Percentiles rank a stretch among this genome's conserved stretches.
phyloP scores from a whole-genome alignment of 2,797 vertebrate genomes.

The Coregonus sp. region DNA sequence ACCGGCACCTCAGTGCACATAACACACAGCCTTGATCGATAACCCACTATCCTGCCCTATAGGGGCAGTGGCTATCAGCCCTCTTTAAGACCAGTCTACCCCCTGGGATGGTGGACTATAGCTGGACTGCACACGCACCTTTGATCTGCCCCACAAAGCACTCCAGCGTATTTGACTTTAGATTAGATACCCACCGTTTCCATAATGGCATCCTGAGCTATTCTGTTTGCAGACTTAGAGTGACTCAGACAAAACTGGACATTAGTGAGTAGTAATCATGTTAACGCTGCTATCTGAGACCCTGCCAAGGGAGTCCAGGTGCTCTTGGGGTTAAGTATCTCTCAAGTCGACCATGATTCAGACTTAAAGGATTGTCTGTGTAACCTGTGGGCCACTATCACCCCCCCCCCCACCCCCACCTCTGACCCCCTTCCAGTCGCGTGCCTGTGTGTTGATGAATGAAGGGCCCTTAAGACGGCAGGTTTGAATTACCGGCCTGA shows the following conservation, averaged over 20 bases:
- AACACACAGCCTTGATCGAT: conserved; percentile 30
- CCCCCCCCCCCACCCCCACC: background rate
- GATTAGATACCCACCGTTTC: conserved; percentile 58
- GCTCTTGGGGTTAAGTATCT: too few relatives aligned
- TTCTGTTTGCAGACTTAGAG: too few relatives aligned
- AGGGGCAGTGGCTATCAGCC: conserved; percentile 47
- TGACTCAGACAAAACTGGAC: too few relatives aligned
- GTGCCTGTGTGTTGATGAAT: conserved; percentile 55
- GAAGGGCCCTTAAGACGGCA: conserved; percentile 30
- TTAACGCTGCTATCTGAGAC: too few relatives aligned
- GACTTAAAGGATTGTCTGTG: too few relatives aligned
- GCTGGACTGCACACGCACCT: conserved; percentile 48
- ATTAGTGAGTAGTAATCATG: too few relatives aligned
- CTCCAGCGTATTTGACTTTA: conserved; percentile 51
- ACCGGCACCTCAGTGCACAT: conserved; percentile 39
- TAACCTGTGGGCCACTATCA: too few relatives aligned
- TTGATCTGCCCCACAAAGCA: conserved; percentile 61
- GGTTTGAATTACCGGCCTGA: conserved; percentile 48
- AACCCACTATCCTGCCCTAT: background rate
- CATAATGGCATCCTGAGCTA: too few relatives aligned
- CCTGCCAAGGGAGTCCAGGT: too few relatives aligned
- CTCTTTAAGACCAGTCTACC: conserved; percentile 44
- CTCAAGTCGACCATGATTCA: too few relatives aligned
- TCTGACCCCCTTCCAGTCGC: conserved; percentile 41
- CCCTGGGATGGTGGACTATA: conserved; percentile 28